Percentiles rank a stretch among this genome's conserved stretches.
These are phyloP conservation scores for Copsychus sechellarum DNA, from an alignment of 2,113 vertebrate genomes.

Conservation along the genomic window DNA sequence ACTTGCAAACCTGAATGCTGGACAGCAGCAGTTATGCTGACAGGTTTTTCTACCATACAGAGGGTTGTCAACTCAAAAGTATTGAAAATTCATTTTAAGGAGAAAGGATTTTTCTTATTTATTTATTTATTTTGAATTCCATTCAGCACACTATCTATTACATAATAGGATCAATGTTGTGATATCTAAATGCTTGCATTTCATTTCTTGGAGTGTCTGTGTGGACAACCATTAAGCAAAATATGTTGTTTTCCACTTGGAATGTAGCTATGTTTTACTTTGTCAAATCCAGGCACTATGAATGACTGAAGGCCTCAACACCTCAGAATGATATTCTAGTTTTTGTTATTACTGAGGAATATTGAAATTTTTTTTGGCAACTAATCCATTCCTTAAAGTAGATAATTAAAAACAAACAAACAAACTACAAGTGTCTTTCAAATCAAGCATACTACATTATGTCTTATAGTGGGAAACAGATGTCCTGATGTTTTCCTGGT, in stretches of 20 bases:
- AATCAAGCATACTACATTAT: not conserved
- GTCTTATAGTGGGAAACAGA: not conserved
- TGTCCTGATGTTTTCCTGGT: not conserved
- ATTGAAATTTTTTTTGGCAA: not conserved
- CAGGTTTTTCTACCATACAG: not conserved
- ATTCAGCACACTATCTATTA: not conserved
- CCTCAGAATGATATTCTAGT: not conserved
- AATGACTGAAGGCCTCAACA: not conserved
- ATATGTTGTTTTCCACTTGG: not conserved
- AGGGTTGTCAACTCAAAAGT: not conserved
- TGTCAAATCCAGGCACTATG: not conserved
- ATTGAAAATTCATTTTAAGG: slow-evolving; percentile 9
- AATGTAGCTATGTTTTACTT: not conserved
- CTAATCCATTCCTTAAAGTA: not conserved
- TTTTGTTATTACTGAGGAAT: not conserved
- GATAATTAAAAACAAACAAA: not conserved
- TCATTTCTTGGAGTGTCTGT: not conserved
- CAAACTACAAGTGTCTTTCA: not conserved
- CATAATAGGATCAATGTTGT: not conserved
- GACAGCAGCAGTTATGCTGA: not conserved
- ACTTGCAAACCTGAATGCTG: not conserved
- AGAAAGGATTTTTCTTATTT: not conserved
- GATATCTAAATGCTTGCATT: not conserved
- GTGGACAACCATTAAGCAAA: not conserved
- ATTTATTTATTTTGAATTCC: not conserved